These are phyloP conservation scores for Wiebesia pumilae DNA, from an alignment of 1,140 invertebrate species.

Conservation along the genomic window DNA sequence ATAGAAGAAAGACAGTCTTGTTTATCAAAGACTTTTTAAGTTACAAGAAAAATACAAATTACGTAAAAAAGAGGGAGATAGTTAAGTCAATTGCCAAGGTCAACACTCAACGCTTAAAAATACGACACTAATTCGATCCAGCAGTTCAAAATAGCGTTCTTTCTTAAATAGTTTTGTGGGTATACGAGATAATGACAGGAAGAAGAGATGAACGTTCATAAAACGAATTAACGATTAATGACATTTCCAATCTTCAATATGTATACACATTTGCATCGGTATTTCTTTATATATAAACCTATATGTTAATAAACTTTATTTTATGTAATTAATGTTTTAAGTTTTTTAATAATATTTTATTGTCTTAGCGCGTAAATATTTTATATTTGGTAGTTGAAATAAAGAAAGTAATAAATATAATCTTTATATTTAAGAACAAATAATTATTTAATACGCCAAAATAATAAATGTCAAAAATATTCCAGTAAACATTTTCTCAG, in stretches of 20 bases:
- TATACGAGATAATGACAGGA: neutral
- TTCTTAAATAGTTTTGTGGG: conserved; percentile 55
- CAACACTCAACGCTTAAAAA: conserved; percentile 53
- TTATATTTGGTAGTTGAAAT: no score
- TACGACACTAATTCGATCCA: conserved; percentile 56
- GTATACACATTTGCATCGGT: neutral
- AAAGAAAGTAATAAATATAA: neutral
- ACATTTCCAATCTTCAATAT: neutral
- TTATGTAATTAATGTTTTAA: neutral
- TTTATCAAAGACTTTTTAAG: neutral
- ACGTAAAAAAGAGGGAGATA: conserved; percentile 5
- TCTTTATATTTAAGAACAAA: neutral
- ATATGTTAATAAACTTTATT: conserved; percentile 20
- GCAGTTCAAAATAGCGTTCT: conserved; percentile 56
- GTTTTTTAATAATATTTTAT: neutral
- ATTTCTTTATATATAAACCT: neutral
- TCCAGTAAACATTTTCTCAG: neutral
- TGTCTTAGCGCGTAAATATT: neutral
- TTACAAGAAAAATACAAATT: conserved; percentile 7
- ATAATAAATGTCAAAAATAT: neutral
- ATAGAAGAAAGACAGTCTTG: neutral
- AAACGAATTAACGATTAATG: conserved; percentile 7
- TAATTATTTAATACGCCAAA: neutral
- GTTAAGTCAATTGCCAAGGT: conserved; percentile 55
- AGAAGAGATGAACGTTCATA: neutral